Evolutionary conservation across 2,888 invertebrate genomes (phyloP).

Genomic region (Caenorhabditis macrosperma): DNA sequence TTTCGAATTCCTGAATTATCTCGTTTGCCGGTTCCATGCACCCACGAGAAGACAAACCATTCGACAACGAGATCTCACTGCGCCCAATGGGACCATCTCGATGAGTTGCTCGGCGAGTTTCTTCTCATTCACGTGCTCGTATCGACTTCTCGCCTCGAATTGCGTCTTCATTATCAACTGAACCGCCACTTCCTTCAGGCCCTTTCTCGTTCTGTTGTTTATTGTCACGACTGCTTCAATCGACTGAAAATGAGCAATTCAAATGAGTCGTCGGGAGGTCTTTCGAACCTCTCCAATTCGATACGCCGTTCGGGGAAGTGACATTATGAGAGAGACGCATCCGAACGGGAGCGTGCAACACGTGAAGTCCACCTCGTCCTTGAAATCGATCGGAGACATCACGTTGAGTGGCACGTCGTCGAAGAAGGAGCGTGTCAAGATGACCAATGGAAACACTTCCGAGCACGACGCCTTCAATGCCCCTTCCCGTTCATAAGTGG

Average conservation of each 20-base stretch:
- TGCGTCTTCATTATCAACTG: slow-evolving; percentile 76
- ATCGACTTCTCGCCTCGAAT: slow-evolving; percentile 73
- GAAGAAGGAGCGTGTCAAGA: slow-evolving; percentile 76
- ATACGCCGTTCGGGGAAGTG: slow-evolving; percentile 75
- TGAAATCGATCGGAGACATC: slow-evolving; percentile 77
- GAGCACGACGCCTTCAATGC: slow-evolving; percentile 71
- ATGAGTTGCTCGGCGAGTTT: slow-evolving; percentile 76
- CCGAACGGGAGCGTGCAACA: slow-evolving; percentile 79
- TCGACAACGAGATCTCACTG: slow-evolving; percentile 70
- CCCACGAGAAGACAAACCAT: no score
- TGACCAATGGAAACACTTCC: slow-evolving; percentile 77
- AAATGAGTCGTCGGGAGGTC: background rate
- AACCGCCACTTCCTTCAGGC: slow-evolving; percentile 74
- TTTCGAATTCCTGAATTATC: slow-evolving; percentile 72
- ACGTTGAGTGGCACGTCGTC: slow-evolving; percentile 76
- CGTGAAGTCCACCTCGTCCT: slow-evolving; percentile 76
- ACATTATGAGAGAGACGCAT: slow-evolving; percentile 74
- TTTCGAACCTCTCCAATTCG: slow-evolving; percentile 77
- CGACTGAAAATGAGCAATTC: slow-evolving; percentile 59
- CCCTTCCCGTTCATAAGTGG: background rate
- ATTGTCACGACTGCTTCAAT: slow-evolving; percentile 71
- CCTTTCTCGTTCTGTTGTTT: slow-evolving; percentile 75
- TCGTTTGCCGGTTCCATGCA: no score
- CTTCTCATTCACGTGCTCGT: slow-evolving; percentile 79
- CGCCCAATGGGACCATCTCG: slow-evolving; percentile 73